Evolutionary conservation across 1,140 invertebrate genomes (phyloP).

Genomic region (Argopecten irradians): DNA sequence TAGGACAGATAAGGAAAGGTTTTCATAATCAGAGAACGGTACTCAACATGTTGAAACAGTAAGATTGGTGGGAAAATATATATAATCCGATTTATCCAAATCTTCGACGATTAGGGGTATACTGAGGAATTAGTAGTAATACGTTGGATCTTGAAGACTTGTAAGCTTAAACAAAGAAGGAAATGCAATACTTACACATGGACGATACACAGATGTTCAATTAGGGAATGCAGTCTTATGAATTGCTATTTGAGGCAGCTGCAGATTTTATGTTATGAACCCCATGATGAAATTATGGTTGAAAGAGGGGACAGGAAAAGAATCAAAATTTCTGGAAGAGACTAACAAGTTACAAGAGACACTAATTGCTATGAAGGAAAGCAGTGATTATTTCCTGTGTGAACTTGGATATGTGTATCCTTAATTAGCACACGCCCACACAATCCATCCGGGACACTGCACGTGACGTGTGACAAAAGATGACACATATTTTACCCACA

Average conservation of each 20-base stretch:
- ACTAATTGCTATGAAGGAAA: background rate
- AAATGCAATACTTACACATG: too few relatives aligned
- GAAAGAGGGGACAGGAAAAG: background rate
- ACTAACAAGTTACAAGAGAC: background rate
- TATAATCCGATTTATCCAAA: conserved; percentile 18
- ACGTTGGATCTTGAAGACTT: background rate
- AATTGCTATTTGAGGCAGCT: background rate
- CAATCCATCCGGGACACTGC: background rate
- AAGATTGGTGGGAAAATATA: conserved; percentile 4
- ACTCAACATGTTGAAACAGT: background rate
- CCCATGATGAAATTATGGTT: background rate
- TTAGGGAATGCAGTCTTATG: background rate
- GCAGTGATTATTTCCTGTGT: background rate
- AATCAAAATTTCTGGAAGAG: too few relatives aligned
- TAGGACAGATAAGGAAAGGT: background rate
- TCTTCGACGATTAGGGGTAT: background rate
- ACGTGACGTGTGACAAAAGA: background rate
- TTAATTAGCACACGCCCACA: background rate
- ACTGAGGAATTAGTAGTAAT: background rate
- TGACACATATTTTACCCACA: background rate
- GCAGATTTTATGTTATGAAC: too few relatives aligned
- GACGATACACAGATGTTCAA: background rate
- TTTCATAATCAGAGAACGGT: background rate
- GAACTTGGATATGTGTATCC: background rate
- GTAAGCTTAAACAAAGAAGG: background rate